These are phyloP conservation scores for Trichosurus vulpecula DNA, from an alignment of 2,797 vertebrate species.

Conservation along the genomic window DNA sequence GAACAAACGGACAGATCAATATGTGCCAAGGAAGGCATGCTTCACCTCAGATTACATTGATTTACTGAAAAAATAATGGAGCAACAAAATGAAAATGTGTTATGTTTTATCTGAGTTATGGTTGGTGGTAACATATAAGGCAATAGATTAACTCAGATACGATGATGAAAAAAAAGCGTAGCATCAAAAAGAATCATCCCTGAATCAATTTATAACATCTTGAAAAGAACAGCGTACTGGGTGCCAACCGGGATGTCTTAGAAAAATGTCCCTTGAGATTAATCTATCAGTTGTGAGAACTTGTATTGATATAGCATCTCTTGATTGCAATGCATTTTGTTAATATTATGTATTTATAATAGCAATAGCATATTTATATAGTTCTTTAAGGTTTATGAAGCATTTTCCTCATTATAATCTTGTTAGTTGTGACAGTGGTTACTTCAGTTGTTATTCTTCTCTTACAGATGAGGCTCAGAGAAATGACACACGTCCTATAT, in stretches of 20 bases:
- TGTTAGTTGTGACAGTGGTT: background rate
- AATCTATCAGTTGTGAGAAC: constrained; percentile 10
- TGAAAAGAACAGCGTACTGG: constrained; percentile 63
- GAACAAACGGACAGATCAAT: constrained; percentile 84
- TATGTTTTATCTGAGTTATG: constrained; percentile 85
- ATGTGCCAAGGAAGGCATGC: constrained; percentile 85
- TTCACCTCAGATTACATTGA: constrained; percentile 85
- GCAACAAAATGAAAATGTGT: constrained; percentile 84
- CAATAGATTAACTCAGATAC: constrained; percentile 84
- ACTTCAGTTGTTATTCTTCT: background rate
- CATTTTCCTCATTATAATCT: background rate
- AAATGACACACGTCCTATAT: background rate
- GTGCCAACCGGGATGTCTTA: constrained; percentile 58
- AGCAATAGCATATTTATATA: background rate
- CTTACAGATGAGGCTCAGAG: background rate
- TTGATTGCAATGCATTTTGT: background rate
- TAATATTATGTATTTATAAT: background rate
- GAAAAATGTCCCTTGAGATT: constrained; percentile 60
- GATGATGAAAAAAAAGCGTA: constrained; percentile 74
- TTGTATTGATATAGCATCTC: background rate
- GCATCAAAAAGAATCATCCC: constrained; percentile 61
- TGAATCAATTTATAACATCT: constrained; percentile 74
- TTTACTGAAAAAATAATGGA: constrained; percentile 83
- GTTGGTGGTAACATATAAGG: constrained; percentile 81
- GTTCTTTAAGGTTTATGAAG: background rate